A percentile compares a stretch with the other conserved stretches of the same genome.
Conservation (phyloP, 2,888 invertebrate species). For the Acanthosepion esculentum region DNA sequence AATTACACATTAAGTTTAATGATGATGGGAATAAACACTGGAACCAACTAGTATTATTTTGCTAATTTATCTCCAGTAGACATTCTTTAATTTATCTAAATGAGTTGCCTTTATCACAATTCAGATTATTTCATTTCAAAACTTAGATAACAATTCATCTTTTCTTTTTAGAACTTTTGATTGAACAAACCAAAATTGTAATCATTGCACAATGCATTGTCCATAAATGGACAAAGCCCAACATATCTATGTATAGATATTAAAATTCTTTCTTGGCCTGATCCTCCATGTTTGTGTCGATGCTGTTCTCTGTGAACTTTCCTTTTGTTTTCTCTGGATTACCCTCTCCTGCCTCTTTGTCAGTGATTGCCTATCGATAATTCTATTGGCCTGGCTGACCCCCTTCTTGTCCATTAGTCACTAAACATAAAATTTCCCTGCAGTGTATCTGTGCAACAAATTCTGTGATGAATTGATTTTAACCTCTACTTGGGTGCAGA, state of each 20-base stretch:
- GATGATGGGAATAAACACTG: too few relatives aligned
- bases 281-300: neutral
- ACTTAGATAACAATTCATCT: neutral
- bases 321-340: neutral
- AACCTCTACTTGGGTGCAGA: slow-evolving; percentile 33
- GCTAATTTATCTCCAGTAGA: neutral
- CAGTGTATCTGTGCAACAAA: neutral
- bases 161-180: neutral
- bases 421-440: neutral
- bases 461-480: slow-evolving; percentile 4
- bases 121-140: neutral
- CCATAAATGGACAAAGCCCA: too few relatives aligned
- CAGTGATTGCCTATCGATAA: neutral
- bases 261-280: neutral
- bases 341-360: neutral
- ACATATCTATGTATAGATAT: neutral
- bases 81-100: neutral
- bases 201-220: neutral
- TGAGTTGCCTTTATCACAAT: neutral
- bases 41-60: too few relatives aligned
- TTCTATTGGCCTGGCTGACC: slow-evolving; percentile 3
- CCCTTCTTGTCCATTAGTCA: neutral
- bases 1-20: too few relatives aligned
- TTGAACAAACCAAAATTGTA: neutral
- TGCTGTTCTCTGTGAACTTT: neutral